Evolutionary conservation across 2,113 vertebrate genomes (phyloP).

Genomic region (Turdus rufiventris): DNA sequence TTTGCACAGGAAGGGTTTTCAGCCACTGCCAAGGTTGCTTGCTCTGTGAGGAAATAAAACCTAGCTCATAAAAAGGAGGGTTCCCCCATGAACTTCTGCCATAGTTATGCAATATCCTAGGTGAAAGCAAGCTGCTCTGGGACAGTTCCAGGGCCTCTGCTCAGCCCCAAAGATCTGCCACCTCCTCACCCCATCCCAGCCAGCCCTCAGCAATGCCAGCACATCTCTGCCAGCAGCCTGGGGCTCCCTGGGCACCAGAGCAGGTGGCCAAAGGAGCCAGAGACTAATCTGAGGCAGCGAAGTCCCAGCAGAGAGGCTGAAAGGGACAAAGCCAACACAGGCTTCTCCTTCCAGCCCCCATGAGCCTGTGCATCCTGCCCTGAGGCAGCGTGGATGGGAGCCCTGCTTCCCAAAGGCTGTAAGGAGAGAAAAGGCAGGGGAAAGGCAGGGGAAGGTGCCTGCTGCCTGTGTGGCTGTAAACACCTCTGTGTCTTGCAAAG

Average conservation of each 20-base stretch:
- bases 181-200: neutral
- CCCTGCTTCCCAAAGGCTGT: neutral
- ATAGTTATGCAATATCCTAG: neutral
- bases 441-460: neutral
- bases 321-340: neutral
- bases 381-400: neutral
- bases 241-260: fast-evolving
- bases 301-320: neutral
- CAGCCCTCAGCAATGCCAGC: neutral
- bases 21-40: neutral
- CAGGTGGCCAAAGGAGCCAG: neutral
- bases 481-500: neutral
- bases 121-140: neutral
- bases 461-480: neutral
- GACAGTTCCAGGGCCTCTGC: neutral
- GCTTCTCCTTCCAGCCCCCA: neutral
- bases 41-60: neutral
- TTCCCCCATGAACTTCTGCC: neutral
- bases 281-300: neutral
- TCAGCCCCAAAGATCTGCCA: neutral
- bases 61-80: neutral
- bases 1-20: neutral
- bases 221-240: neutral
- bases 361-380: neutral
- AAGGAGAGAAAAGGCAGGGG: neutral